phyloP scores from a whole-genome alignment of 2,888 invertebrate genomes.

The Frankliniella intonsa region DNA sequence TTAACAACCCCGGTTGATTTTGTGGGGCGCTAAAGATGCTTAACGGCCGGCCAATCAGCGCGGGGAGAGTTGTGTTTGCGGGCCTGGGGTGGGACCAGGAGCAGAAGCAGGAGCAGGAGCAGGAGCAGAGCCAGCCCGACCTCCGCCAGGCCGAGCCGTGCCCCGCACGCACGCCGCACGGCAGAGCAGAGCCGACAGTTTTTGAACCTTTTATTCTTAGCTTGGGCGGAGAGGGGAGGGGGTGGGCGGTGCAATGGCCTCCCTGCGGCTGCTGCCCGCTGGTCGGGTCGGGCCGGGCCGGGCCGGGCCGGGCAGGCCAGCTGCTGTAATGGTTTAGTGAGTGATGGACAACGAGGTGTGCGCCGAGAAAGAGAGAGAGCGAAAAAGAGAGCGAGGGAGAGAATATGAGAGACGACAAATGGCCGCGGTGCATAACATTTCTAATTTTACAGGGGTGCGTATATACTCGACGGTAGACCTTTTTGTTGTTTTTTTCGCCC shows the following conservation, averaged over 20 bases:
- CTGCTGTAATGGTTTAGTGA: neutral
- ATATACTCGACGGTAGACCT: neutral
- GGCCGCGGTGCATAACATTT: neutral
- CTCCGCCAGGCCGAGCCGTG: neutral
- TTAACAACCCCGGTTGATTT: no score
- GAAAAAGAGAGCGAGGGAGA: no score
- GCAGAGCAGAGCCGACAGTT: neutral
- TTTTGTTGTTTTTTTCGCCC: neutral
- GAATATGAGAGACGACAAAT: no score
- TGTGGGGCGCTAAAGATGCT: no score
- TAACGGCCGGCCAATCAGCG: no score
- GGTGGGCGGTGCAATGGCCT: constrained; percentile 4
- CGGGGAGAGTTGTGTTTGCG: no score
- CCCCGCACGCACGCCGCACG: neutral
- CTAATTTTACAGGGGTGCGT: neutral
- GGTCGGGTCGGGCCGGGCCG: neutral
- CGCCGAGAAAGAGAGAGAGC: no score
- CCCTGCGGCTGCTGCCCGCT: neutral
- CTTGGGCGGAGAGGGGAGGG: neutral
- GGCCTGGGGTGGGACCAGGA: no score
- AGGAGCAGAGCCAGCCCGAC: neutral
- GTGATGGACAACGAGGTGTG: no score
- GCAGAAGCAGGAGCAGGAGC: neutral
- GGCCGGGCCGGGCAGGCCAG: neutral
- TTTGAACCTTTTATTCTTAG: constrained; percentile 15